Percentiles rank a stretch among this genome's conserved stretches.
These are phyloP conservation scores for Onychomys torridus DNA, from an alignment of 2,797 vertebrate genomes.

Conservation along the genomic window DNA sequence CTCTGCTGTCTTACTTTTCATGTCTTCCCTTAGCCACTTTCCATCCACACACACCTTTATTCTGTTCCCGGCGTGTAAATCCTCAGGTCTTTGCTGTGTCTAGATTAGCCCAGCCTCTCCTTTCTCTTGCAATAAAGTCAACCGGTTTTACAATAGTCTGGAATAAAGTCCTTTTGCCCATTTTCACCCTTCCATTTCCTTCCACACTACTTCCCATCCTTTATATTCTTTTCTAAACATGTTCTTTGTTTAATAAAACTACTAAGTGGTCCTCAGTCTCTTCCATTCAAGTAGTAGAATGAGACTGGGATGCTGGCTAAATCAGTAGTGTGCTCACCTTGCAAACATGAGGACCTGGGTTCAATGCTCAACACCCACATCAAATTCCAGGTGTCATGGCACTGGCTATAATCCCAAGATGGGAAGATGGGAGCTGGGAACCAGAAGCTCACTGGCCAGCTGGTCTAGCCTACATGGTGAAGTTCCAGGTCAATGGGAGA, in stretches of 20 bases:
- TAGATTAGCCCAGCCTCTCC: not conserved
- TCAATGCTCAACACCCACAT: not conserved
- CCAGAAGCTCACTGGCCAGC: not conserved
- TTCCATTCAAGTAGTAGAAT: not conserved
- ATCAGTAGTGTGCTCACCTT: not conserved
- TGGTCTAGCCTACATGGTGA: too few relatives aligned
- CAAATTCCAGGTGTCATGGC: not conserved
- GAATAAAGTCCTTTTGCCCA: not conserved
- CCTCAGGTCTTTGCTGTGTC: not conserved
- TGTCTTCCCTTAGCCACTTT: not conserved
- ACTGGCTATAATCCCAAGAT: not conserved
- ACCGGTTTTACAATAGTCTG: not conserved
- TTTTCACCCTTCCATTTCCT: constrained; percentile 7
- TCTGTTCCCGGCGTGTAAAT: not conserved
- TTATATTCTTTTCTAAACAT: not conserved
- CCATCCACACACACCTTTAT: not conserved
- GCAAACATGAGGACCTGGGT: not conserved
- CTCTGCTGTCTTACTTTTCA: not conserved
- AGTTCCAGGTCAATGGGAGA: not conserved
- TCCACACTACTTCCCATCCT: not conserved
- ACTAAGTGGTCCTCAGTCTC: not conserved
- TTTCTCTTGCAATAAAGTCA: not conserved
- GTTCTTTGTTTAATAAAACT: not conserved
- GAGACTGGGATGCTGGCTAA: not conserved
- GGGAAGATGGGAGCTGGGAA: not conserved